Evolutionary conservation across 2,888 invertebrate genomes (phyloP).

Genomic region (Ryuthela nishihirai): DNA sequence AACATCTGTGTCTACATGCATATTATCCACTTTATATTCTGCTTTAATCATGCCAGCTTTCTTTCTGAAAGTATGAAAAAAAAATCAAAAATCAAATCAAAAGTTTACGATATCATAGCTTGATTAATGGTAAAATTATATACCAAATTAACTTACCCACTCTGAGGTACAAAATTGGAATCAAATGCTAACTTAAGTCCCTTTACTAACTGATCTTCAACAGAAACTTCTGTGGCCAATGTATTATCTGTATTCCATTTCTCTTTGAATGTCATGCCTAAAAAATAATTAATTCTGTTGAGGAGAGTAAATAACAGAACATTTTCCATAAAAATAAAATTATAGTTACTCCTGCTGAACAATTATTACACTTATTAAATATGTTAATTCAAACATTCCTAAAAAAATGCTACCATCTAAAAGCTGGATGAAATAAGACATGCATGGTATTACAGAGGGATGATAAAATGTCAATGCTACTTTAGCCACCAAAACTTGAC

Average conservation of each 20-base stretch:
- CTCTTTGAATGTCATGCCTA: slow-evolving; percentile 79
- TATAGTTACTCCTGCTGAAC: no score
- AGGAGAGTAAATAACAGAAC: no score
- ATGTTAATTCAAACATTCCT: no score
- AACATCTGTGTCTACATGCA: slow-evolving; percentile 77
- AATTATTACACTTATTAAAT: no score
- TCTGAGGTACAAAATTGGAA: slow-evolving; percentile 90
- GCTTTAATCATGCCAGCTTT: slow-evolving; percentile 88
- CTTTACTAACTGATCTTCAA: slow-evolving; percentile 83
- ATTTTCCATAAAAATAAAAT: no score
- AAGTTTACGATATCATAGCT: neutral
- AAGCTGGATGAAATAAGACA: no score
- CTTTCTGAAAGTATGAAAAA: slow-evolving; percentile 59
- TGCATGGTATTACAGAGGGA: no score
- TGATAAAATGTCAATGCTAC: no score
- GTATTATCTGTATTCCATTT: slow-evolving; percentile 99
- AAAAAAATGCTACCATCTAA: no score
- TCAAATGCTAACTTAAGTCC: slow-evolving; percentile 89
- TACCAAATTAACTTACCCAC: slow-evolving; percentile 61
- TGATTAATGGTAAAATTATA: neutral
- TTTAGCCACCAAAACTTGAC: no score
- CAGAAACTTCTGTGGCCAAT: slow-evolving; percentile 77
- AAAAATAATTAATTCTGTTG: no score
- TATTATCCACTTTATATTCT: slow-evolving; percentile 74
- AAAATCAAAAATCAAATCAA: neutral